These are phyloP conservation scores for Lepilemur septentrionalis DNA, from an alignment of 2,797 vertebrate species.

Conservation along the genomic window DNA sequence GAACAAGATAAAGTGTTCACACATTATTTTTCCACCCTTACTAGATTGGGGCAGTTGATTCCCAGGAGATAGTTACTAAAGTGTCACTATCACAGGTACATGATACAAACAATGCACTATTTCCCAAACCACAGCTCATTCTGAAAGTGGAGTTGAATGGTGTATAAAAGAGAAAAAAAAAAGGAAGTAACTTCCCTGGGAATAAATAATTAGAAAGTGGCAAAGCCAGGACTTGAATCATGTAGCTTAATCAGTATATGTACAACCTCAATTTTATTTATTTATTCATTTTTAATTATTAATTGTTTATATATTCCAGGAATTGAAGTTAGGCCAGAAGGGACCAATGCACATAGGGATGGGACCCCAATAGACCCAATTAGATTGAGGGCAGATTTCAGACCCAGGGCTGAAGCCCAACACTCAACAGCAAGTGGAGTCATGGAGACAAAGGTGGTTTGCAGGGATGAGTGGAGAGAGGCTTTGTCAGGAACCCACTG, in stretches of 20 bases:
- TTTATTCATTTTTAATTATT: neutral
- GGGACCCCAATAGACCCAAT: rapidly evolving
- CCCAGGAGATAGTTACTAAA: neutral
- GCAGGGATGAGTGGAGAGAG: rapidly evolving
- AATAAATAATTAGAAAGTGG: neutral
- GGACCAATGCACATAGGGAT: neutral
- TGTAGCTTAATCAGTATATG: neutral
- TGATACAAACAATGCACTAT: neutral
- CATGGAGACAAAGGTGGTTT: neutral
- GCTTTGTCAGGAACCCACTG: rapidly evolving
- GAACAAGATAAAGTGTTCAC: neutral
- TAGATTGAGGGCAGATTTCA: neutral
- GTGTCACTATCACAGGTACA: neutral
- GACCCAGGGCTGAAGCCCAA: neutral
- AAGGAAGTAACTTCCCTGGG: neutral
- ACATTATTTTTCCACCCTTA: neutral
- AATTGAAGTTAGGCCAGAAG: neutral
- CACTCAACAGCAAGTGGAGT: neutral
- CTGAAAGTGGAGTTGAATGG: neutral
- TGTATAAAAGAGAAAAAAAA: neutral
- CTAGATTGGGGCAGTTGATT: neutral
- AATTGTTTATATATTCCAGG: neutral
- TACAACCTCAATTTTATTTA: neutral
- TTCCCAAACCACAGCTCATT: conserved; percentile 2
- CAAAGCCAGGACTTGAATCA: neutral